Evolutionary conservation across 2,113 vertebrate genomes (phyloP).

Genomic region (Cichladusa arquata): DNA sequence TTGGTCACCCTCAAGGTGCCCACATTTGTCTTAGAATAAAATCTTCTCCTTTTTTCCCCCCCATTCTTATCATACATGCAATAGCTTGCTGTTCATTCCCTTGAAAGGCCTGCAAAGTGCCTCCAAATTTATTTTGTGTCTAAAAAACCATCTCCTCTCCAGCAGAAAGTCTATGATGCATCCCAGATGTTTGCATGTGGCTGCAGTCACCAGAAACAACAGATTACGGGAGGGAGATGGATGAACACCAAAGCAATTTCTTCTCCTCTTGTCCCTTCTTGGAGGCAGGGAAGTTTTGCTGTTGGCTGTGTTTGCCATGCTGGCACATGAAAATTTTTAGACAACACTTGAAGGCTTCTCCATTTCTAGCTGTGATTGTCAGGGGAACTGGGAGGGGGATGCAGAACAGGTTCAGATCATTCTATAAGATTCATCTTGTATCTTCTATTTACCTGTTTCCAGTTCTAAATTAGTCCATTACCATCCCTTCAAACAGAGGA

Average conservation of each 20-base stretch:
- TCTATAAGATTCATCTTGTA: background rate
- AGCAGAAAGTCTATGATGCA: background rate
- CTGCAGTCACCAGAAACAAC: background rate
- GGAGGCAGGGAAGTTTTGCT: background rate
- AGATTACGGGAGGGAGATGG: background rate
- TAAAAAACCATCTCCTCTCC: background rate
- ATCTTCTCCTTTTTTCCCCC: background rate
- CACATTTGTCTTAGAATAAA: background rate
- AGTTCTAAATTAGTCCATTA: background rate
- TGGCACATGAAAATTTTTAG: background rate
- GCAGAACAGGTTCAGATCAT: background rate
- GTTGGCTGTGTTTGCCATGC: background rate
- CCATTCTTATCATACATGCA: background rate
- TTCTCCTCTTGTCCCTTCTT: background rate
- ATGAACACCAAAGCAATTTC: background rate
- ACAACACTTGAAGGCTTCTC: background rate
- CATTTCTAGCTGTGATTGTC: background rate
- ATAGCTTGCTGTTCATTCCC: background rate
- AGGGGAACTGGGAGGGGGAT: background rate
- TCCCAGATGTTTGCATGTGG: slow-evolving; percentile 45
- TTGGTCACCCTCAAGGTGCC: background rate
- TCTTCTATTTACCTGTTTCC: background rate
- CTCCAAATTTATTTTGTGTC: background rate
- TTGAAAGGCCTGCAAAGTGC: background rate
- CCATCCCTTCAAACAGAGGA: background rate